Base-by-base conservation (phyloP, 2,888 invertebrate genomes). In the Chrysomela aeneicollis region DNA sequence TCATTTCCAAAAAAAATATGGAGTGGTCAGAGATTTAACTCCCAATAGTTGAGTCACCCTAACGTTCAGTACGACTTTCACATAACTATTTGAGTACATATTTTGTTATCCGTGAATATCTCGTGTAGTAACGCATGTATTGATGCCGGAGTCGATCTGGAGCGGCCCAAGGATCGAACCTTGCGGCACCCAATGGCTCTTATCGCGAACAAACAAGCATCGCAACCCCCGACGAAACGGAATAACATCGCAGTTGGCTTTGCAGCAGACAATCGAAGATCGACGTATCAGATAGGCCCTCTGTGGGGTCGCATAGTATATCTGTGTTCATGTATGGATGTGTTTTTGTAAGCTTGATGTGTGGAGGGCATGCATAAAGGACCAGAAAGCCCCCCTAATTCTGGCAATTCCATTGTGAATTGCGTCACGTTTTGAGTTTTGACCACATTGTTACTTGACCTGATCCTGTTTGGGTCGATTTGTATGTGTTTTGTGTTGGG, bases 401-500 rank as follows among this genome's bases (percentile, higher is more conserved):
- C 68, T 66, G 68, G 62, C 71, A 64, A 67, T 71, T 63, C 70
- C 61, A 71, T 74, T 76, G 74, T 73, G 61, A 66, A 71, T 71
- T 69, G 62, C 67, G 71, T 73, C 69, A 71, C 73, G n/a, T n/a
- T n/a, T n/a, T n/a, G n/a, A n/a, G 71, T 71, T 68, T 69, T 74
- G 75, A 72, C 73, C 73, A 75, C 73, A 74, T 73, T 74, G 76
- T 72, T 74, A 75, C 69, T 65, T 71, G 73, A 74, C 72, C 74
- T 76, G 71, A 74, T 74, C 72, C 72, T 32, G 42, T 55, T 55
- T 42, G 55, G 42, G 42, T 37, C 57, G 70, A 74, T 74, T 74
- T 74, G 73, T 74, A 72, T 67, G 65, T 71, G 72, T 73, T 73
- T 71, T 74, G 74, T 74, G 62, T 63, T 61, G 66, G 63, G 67